Conservation (phyloP, 2,113 vertebrate genomes). For the Rhynchomys soricoides region DNA sequence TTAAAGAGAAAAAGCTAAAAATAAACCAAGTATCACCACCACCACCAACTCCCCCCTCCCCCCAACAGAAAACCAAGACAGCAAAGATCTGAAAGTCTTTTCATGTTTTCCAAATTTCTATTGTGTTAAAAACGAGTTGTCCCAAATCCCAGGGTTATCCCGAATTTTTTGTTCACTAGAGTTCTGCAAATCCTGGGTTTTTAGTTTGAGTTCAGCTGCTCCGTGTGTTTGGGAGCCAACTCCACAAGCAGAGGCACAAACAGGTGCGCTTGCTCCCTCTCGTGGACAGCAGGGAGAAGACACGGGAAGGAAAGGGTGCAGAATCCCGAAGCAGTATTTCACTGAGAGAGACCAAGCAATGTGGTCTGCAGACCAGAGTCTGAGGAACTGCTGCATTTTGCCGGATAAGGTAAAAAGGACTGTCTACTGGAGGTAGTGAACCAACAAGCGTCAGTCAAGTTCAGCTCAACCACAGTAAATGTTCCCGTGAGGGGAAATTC, state of each 20-base stretch:
- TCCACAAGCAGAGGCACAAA: neutral
- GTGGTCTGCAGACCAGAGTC: neutral
- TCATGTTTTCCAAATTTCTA: neutral
- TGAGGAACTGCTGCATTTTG: neutral
- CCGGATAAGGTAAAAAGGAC: neutral
- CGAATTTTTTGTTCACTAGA: neutral
- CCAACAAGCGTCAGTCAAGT: neutral
- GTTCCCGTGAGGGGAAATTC: neutral
- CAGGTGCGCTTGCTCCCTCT: conserved; percentile 58
- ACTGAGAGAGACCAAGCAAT: neutral
- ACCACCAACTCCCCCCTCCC: too few species aligned
- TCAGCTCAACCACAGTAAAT: neutral
- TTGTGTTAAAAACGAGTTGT: neutral
- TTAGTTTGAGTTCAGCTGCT: neutral
- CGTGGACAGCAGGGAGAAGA: conserved; percentile 7
- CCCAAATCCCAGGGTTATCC: neutral
- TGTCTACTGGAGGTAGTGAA: neutral
- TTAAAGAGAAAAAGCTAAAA: neutral
- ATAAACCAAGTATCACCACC: neutral
- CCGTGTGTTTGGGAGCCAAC: neutral
- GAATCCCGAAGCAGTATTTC: neutral
- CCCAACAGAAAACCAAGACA: neutral
- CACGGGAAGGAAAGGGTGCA: neutral
- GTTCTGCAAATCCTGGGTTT: neutral
- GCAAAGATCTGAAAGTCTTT: neutral